A percentile compares a stretch with the other conserved stretches of the same genome.
phyloP scores from a whole-genome alignment of 2,797 vertebrate genomes.

The Carapus acus region DNA sequence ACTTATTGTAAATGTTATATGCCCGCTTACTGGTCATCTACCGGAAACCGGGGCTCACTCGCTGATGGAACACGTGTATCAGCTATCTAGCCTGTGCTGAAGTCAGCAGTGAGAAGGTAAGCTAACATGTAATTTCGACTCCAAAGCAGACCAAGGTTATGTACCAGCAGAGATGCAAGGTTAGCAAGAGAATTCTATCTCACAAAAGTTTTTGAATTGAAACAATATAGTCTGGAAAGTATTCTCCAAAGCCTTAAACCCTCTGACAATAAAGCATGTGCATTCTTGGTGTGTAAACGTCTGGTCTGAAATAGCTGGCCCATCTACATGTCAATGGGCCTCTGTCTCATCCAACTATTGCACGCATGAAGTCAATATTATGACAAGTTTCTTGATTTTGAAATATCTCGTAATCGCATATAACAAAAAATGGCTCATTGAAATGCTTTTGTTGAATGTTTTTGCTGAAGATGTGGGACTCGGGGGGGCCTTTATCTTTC shows the following conservation, averaged over 20 bases:
- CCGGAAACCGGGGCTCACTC: constrained; percentile 60
- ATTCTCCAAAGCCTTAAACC: constrained; percentile 22
- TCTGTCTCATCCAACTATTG: constrained; percentile 36
- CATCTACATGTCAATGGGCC: constrained; percentile 30
- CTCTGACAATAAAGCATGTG: constrained; percentile 21
- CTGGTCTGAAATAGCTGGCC: constrained; percentile 31
- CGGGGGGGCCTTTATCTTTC: neutral
- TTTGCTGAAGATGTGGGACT: neutral
- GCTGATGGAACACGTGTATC: constrained; percentile 72
- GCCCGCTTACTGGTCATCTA: constrained; percentile 56
- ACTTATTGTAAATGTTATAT: constrained; percentile 38
- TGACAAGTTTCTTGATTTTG: constrained; percentile 50
- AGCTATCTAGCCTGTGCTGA: constrained; percentile 59
- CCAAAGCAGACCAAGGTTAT: constrained; percentile 41
- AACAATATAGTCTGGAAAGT: constrained; percentile 18
- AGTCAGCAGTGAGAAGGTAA: constrained; percentile 62
- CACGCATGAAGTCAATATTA: constrained; percentile 36
- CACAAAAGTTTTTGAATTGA: constrained; percentile 15
- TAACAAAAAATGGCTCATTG: no score
- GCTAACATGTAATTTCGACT: constrained; percentile 65
- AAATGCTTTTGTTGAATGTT: neutral
- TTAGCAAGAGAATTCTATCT: constrained; percentile 31
- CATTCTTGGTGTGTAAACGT: constrained; percentile 34
- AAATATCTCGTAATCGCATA: no score
- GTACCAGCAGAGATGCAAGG: constrained; percentile 26